Conservation (phyloP, 2,888 invertebrate genomes). For the Amblyteles armatorius region DNA sequence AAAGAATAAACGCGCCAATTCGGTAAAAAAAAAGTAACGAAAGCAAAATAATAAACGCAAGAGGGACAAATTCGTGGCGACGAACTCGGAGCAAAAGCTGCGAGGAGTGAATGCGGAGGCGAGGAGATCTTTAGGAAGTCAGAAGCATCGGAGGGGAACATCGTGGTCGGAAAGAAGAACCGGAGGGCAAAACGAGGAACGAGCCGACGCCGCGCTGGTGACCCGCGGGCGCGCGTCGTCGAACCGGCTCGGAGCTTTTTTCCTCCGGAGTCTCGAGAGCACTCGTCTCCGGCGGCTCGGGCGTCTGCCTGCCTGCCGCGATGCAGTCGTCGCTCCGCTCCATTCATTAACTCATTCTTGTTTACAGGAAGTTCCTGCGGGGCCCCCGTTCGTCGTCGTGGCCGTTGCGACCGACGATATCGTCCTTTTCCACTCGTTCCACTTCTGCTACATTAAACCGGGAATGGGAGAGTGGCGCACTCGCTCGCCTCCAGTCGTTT, state of each 20-base stretch:
- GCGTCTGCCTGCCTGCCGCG: slow-evolving; percentile 43
- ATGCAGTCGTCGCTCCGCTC: slow-evolving; percentile 65
- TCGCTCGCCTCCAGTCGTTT: slow-evolving; percentile 10
- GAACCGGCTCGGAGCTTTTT: slow-evolving; percentile 74
- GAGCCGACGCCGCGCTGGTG: slow-evolving; percentile 45
- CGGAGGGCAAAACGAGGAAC: slow-evolving; percentile 43
- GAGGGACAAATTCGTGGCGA: not conserved
- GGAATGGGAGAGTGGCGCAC: slow-evolving; percentile 1
- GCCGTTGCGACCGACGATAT: slow-evolving; percentile 43
- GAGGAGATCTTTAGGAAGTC: slow-evolving; percentile 55
- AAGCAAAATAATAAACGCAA: not conserved
- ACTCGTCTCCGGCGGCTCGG: slow-evolving; percentile 35
- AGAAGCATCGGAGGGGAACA: slow-evolving; percentile 50
- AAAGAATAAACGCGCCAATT: not conserved
- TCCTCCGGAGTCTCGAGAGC: slow-evolving; percentile 54
- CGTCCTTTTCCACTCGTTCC: slow-evolving; percentile 61
- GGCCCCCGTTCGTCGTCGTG: slow-evolving; percentile 67
- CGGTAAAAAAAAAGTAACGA: slow-evolving; percentile 9
- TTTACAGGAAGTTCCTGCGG: slow-evolving; percentile 78
- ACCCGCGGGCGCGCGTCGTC: slow-evolving; percentile 53
- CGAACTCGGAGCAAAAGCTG: slow-evolving; percentile 1
- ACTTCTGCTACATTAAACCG: slow-evolving; percentile 44
- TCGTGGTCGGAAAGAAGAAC: slow-evolving; percentile 7
- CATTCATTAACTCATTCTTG: slow-evolving; percentile 78
- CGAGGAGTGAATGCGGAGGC: not conserved